Base-by-base conservation (phyloP, 1,140 invertebrate genomes). In the Proctacanthus coquilletti region DNA sequence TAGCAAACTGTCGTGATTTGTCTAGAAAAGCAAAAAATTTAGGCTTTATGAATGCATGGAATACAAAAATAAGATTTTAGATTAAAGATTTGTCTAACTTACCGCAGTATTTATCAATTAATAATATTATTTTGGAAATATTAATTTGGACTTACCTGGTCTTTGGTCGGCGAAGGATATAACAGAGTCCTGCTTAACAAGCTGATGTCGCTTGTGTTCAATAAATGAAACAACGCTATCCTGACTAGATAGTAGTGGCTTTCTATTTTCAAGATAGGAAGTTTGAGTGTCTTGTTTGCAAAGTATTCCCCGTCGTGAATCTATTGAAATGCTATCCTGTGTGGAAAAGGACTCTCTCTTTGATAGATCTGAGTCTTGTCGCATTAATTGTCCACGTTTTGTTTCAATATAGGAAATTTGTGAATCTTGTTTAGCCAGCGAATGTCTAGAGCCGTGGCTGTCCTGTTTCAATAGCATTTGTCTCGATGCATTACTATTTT, bases 161-260 rank as follows among this genome's bases (percentile, higher is more conserved):
- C 56, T 50, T 42, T 57, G 52, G 38, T 60, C 56, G 14, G 56
- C 56, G 42, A 60, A 60, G 8, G 56, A 59, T 14, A 60, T 53
- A 15, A 60, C 54, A 23, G 56, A 60, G 42, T 60, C 56, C 46
- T 60, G 56, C 38, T 60, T 60, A 1, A 59, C 53, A 30, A 60
- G 52, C 18, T 59, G 55, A 34, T 60, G 56, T 1, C 56, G 42
- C 18, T 59, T 58, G 25, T 56, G 39, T 21, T 44, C 44, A 20
- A 44, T 31, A 13, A 42, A 35, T 13, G 45, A 43, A 21, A 30
- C 34, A 39, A 36, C 36, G 13, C 25, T 35, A 17, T 39, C 40
- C 21, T 21, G 46, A 46, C 13, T 45, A 36, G 14, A 23, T 8
- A 39, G 5, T n/a, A 20, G 33, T 20, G 27, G 18, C 9, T 27